Evolutionary conservation across 2,888 invertebrate species (phyloP), one percentile per base, ranked within the genome.

Genomic region (Rhamnusium bicolor): DNA sequence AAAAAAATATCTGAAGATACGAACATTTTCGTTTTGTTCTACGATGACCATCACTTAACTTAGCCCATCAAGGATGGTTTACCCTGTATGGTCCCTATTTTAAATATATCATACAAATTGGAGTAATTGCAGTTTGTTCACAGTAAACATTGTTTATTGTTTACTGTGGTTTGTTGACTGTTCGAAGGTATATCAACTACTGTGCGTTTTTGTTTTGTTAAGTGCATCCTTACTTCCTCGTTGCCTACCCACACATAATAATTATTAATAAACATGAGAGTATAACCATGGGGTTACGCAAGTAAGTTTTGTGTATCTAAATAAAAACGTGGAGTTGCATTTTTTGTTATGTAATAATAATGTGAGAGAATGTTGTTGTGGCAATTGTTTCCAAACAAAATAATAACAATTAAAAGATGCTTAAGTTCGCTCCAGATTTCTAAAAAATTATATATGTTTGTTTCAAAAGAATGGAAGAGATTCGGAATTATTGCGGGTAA

Each of bases 371-470:
- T 21, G 3, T 46, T 61, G 4, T 46, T 61, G 47, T 46, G 47
- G 24, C 40, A 61, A 47, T 47, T 46, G 19, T 19, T 61, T 61
- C 47, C 61, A 61, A 61, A 61, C 40, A 21, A 40, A 61, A 46
- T 19, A 61, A 40, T 29, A 46, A 46, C 46, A 21, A 47, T 46
- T 32, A 58, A 32, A 32, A 32, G 14, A 32, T 29, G 58, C 32
- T 58, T 18, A 32, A 58, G 18, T 58, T 58, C 29, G 32, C 32
- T 58, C 16, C 32, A 32, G 58, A 58, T 58, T 58, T 58, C 58
- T 58, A 58, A 58, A 16, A 58, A 58, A 58, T 58, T 58, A 58
- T 58, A 58, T 18, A 6, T 24, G 21, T 6, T 3, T 14, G 18
- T 58, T 58, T 58, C 58, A 58, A 29, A 24, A 19, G 24, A 58